These are phyloP conservation scores for Drosophila kuntzei DNA, from an alignment of 2,888 invertebrate genomes.

Conservation along the genomic window DNA sequence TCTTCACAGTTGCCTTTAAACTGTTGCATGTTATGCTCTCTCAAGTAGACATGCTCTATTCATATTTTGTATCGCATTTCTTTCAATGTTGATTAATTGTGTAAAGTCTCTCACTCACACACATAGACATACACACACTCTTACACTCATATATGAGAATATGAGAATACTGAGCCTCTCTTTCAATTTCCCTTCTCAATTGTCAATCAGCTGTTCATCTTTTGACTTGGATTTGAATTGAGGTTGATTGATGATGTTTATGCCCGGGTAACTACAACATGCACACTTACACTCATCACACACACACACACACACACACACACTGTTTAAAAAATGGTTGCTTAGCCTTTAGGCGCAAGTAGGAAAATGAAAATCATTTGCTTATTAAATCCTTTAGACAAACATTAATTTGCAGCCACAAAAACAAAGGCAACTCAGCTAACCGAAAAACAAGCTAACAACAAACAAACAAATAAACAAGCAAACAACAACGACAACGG, in stretches of 20 bases:
- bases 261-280: slow-evolving; percentile 18
- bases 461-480: slow-evolving; percentile 33
- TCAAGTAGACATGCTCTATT: background rate
- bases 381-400: slow-evolving; percentile 79
- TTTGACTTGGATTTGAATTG: slow-evolving; percentile 68
- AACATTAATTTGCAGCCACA: slow-evolving; percentile 75
- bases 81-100: slow-evolving; percentile 57
- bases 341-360: slow-evolving; percentile 29
- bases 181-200: slow-evolving; percentile 53
- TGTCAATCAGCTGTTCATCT: slow-evolving; percentile 60
- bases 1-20: background rate
- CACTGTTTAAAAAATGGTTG: slow-evolving; percentile 11
- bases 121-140: slow-evolving; percentile 2
- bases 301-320: slow-evolving; percentile 8
- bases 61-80: slow-evolving; percentile 27
- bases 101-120: slow-evolving; percentile 2
- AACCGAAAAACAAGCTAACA: slow-evolving; percentile 58
- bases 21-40: slow-evolving; percentile 4
- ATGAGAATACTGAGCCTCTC: slow-evolving; percentile 4
- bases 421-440: slow-evolving; percentile 63
- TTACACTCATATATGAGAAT: slow-evolving; percentile 5
- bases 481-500: slow-evolving; percentile 28
- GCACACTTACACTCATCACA: too few species aligned
- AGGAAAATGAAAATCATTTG: slow-evolving; percentile 74
- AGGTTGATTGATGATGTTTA: slow-evolving; percentile 70